Evolutionary conservation across 1,140 invertebrate species (phyloP).

Genomic region (Nasonia longicornis): DNA sequence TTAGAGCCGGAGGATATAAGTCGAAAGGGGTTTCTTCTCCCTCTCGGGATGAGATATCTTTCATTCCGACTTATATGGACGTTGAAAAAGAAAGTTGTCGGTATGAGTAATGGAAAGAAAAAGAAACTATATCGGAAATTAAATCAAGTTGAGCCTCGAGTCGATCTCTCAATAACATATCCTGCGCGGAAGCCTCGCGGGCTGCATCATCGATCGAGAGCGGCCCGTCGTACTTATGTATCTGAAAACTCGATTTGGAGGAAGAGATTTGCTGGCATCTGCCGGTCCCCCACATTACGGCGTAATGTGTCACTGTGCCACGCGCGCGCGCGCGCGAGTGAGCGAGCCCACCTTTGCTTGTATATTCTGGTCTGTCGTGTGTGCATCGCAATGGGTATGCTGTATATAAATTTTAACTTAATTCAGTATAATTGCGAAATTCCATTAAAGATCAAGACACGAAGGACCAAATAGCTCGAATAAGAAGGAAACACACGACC

Average conservation of each 20-base stretch:
- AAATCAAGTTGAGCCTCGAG: neutral
- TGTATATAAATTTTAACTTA: no score
- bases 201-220: neutral
- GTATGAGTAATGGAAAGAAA: no score
- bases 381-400: no score
- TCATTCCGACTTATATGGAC: no score
- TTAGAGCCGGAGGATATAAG: neutral
- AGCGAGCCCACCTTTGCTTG: neutral
- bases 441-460: no score
- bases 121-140: no score
- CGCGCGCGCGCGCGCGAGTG: conserved; percentile 20
- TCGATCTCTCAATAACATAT: neutral
- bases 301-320: conserved; percentile 68
- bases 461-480: no score
- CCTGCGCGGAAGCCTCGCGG: neutral
- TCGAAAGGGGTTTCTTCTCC: conserved; percentile 3
- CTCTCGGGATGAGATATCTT: neutral
- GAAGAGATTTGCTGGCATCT: neutral
- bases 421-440: no score
- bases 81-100: no score
- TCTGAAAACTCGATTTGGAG: conserved; percentile 14
- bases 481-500: neutral
- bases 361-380: no score
- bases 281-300: conserved; percentile 64
- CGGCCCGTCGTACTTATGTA: neutral